Base-by-base conservation (phyloP, 2,797 vertebrate species). In the Pangasius larnaudii region DNA sequence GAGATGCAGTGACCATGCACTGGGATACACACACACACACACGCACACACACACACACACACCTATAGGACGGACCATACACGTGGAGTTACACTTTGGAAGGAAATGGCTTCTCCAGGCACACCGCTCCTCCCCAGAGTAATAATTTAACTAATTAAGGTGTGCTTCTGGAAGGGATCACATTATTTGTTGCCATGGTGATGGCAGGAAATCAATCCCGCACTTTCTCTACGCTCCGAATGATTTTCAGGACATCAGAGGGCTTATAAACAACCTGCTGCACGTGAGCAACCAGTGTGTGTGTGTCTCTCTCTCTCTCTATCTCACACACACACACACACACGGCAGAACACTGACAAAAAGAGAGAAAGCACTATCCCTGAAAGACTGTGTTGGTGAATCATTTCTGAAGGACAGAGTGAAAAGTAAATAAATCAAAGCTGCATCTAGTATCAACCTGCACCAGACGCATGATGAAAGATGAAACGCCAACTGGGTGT, bases 131-230 rank as follows among this genome's bases (percentile, higher is more conserved):
- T n/a, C 87, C 63, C 74, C 92, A 91, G 94, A 94, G 94, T 94
- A 93, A 95, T 95, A 95, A 95, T 96, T 96, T 95, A 95, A 93
- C 95, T 95, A 96, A 96, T 95, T 95, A 96, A 95, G 94, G 95
- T 95, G 95, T 95, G 94, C 94, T 96, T 95, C 94, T 93, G 91
- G 93, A 95, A 94, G 94, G 94, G 94, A 95, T 96, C 94, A 93
- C 93, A 93, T 95, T 94, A 96, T 96, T 95, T 95, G 96, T 96
- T 96, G 92, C 95, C 93, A 96, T 96, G 93, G 96, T 87, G 92
- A 95, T 93, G 18, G 93, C 90, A 92, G 93, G 94, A 95, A 83
- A 94, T 95, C 94, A 94, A 95, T 94, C 93, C 92, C 16, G 87
- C 92, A 92, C 90, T 91, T 92, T 93, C 93, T 89, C 91, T 89